phyloP scores from a whole-genome alignment of 2,888 invertebrate species.

The Calameuta filiformis region DNA sequence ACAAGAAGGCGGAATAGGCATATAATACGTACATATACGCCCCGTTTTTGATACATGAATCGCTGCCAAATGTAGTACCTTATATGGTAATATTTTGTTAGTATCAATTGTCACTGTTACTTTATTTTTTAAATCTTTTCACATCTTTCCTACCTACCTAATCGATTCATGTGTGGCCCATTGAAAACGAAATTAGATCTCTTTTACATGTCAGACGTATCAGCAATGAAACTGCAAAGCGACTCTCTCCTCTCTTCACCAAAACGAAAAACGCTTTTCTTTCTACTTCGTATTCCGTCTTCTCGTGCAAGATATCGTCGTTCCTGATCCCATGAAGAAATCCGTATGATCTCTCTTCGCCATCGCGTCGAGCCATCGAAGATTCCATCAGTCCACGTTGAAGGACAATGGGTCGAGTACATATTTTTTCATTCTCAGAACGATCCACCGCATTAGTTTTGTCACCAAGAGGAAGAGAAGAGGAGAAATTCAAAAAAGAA shows the following conservation, averaged over 20 bases:
- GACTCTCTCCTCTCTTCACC: not conserved
- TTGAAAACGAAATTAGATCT: not conserved
- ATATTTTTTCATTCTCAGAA: not conserved
- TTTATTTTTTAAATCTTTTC: not conserved
- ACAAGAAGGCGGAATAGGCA: not conserved
- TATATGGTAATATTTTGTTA: not conserved
- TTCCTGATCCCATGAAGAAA: not conserved
- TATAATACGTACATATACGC: not conserved
- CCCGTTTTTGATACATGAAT: not conserved
- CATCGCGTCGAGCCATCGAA: not conserved
- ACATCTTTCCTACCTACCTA: not conserved
- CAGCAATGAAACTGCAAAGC: not conserved
- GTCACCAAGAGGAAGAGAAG: not conserved
- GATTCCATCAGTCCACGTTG: not conserved
- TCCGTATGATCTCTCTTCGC: not conserved
- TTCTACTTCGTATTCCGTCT: not conserved
- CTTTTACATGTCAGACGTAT: not conserved
- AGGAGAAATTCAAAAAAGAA: not conserved
- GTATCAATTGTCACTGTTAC: not conserved
- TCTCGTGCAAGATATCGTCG: not conserved
- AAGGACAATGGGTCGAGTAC: not conserved
- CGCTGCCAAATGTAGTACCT: not conserved
- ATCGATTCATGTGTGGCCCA: not conserved
- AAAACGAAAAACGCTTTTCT: not conserved
- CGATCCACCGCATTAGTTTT: not conserved